These are phyloP conservation scores for Sinella curviseta DNA, from an alignment of 1,140 invertebrate species.

Conservation along the genomic window DNA sequence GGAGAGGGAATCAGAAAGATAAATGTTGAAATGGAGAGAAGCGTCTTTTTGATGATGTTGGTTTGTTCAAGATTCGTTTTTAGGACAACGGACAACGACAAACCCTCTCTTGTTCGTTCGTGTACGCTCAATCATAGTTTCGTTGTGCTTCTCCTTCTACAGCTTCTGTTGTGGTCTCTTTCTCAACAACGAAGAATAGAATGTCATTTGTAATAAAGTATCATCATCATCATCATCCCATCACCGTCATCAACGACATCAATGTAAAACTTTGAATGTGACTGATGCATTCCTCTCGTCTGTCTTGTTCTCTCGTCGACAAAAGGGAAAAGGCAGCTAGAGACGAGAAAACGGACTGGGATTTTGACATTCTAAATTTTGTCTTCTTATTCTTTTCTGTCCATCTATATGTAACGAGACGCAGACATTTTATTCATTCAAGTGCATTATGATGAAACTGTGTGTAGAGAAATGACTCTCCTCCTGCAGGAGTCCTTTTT, in stretches of 20 bases:
- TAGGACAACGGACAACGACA: background rate
- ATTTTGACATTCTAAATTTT: constrained; percentile 24
- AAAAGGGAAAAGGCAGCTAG: background rate
- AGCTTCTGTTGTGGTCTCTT: background rate
- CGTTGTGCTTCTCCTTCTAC: background rate
- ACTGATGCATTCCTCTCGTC: constrained; percentile 12
- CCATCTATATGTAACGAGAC: too few species aligned
- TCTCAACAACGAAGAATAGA: background rate
- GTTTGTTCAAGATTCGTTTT: constrained; percentile 15
- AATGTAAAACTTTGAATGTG: constrained; percentile 26
- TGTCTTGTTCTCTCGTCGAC: background rate
- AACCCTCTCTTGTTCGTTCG: too few species aligned
- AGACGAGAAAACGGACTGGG: background rate
- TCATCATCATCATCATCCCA: constrained; percentile 7
- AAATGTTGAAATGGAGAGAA: background rate
- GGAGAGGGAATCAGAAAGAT: background rate
- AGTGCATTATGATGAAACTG: too few species aligned
- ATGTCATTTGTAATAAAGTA: constrained; percentile 25
- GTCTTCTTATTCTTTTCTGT: constrained; percentile 1
- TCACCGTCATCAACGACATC: constrained; percentile 16
- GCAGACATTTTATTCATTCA: too few species aligned
- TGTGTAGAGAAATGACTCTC: too few species aligned
- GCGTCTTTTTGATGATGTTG: background rate
- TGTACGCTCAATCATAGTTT: background rate
- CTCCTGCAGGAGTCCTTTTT: too few species aligned